Base-by-base conservation (phyloP, 2,888 invertebrate genomes). In the Eupithecia tripunctaria region DNA sequence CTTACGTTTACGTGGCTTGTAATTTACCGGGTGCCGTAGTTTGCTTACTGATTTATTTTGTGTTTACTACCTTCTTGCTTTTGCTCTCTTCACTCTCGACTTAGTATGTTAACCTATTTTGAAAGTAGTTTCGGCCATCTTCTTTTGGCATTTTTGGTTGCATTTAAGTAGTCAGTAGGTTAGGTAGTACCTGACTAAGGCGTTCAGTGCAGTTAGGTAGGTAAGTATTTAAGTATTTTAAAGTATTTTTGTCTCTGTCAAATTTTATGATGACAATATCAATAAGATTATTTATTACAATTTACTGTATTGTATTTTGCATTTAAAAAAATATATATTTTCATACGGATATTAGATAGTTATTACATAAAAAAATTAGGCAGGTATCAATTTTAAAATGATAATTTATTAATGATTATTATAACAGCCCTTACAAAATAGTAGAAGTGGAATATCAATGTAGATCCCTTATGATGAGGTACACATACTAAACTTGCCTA, bases 1-100 rank as follows among this genome's bases (percentile, higher is more conserved):
- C 90, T 90, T 79, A 79, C 80, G 80, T 86, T 86, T 85, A 78
- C 80, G 83, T 82, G 82, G 84, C 82, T 79, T 84, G 88, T 88
- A 88, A 89, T 88, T 85, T 84, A 77, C 72, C 77, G 84, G 63
- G 73, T 68, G n/a, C 74, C 79, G 83, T 81, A 79, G 72, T 64
- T 70, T 74, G 65, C 63, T 75, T 70, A 64, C 63, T 73, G 70
- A 71, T 73, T 72, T 78, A 65, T 75, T 60, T 75, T 70, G 64
- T 69, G 43, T 64, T 64, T 64, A 25, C 21, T 60, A 3, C 27
- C 7, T 60, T 18, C 15, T 29, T 51, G 51, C 10, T 51, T 36
- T 64, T 32, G 63, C 36, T 36, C n/a, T 63, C 21, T 25, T 56
- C 25, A 25, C 14, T 56, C 25, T 56, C 56, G n/a, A n/a, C 62